Conservation (phyloP, 2,888 invertebrate species). For the Cancer borealis region DNA sequence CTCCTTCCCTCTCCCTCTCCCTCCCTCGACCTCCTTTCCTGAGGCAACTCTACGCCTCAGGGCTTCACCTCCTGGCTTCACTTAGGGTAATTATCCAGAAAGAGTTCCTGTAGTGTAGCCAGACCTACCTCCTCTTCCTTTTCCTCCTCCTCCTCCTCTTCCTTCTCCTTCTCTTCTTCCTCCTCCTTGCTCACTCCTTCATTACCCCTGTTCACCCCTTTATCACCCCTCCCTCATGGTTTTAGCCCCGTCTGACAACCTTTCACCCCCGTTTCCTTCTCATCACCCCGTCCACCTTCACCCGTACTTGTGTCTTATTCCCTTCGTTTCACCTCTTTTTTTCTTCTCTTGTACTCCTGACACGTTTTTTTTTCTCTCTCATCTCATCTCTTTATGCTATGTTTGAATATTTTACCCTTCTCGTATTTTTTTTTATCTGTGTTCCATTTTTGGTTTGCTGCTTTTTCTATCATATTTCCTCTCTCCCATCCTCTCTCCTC, state of each 20-base stretch:
- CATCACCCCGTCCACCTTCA: background rate
- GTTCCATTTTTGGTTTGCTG: background rate
- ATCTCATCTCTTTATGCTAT: background rate
- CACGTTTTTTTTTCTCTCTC: background rate
- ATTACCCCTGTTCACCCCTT: background rate
- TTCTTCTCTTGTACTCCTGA: background rate
- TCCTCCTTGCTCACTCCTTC: background rate
- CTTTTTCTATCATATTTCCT: background rate
- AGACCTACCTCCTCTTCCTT: background rate
- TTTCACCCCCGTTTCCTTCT: background rate
- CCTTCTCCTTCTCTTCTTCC: background rate
- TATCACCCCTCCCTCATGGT: background rate
- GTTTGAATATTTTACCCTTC: background rate
- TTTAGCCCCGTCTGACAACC: background rate
- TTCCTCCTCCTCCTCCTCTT: background rate
- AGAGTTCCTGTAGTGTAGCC: constrained; percentile 29
- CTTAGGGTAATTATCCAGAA: constrained; percentile 1
- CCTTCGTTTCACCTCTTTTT: background rate
- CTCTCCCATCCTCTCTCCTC: background rate
- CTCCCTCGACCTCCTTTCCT: background rate
- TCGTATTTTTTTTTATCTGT: background rate
- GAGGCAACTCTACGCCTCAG: background rate
- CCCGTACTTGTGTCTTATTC: background rate
- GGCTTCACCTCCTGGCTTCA: constrained; percentile 27
- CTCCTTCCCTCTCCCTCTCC: background rate